Evolutionary conservation across 1,140 invertebrate genomes (phyloP).

Genomic region (Solenopsis fugax): DNA sequence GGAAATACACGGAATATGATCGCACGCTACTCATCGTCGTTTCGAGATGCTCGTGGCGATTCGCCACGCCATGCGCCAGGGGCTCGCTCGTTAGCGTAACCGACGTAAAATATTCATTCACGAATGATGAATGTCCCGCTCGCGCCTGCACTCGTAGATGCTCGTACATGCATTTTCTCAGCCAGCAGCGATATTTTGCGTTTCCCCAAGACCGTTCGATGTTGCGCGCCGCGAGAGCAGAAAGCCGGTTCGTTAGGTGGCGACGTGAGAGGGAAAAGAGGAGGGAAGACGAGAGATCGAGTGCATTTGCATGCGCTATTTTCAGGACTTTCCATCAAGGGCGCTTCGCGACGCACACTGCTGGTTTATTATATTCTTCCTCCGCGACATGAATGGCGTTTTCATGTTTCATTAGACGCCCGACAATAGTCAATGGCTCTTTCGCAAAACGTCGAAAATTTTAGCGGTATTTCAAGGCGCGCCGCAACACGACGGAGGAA

Average conservation of each 20-base stretch:
- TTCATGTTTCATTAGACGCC: conserved; percentile 49
- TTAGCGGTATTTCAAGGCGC: neutral
- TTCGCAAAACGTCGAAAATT: conserved; percentile 26
- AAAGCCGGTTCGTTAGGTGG: conserved; percentile 48
- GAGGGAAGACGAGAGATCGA: neutral
- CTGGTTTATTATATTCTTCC: conserved; percentile 40
- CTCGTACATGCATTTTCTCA: conserved; percentile 10
- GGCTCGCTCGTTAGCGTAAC: conserved; percentile 61
- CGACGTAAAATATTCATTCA: conserved; percentile 70
- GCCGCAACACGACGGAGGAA: neutral
- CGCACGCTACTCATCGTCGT: conserved; percentile 7
- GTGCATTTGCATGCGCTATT: conserved; percentile 53
- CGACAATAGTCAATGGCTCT: conserved; percentile 36
- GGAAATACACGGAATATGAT: neutral
- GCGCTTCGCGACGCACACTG: neutral
- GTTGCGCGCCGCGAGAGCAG: conserved; percentile 38
- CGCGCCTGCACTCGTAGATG: conserved; percentile 34
- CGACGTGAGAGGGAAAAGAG: neutral
- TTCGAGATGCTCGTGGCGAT: conserved; percentile 36
- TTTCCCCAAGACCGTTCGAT: conserved; percentile 50
- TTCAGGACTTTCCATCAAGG: conserved; percentile 51
- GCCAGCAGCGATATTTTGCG: conserved; percentile 57
- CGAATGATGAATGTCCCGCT: conserved; percentile 67
- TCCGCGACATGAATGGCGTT: conserved; percentile 30
- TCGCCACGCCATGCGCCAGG: conserved; percentile 34